Evolutionary conservation across 2,113 vertebrate species (phyloP), one percentile per base, ranked within the genome.

Genomic region (Girardinichthys multiradiatus): DNA sequence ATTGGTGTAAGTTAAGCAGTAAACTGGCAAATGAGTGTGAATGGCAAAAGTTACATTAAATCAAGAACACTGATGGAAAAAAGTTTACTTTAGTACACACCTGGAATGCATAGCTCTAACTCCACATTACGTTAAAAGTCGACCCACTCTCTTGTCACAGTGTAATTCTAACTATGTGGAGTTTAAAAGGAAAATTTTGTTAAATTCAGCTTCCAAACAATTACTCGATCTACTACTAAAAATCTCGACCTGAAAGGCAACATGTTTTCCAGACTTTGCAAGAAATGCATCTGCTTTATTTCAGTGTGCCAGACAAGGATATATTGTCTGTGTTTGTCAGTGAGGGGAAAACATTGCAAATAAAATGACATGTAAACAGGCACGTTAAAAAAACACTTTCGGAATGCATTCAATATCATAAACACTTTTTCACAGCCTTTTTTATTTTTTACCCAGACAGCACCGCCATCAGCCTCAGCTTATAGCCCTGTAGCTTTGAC

Each of bases 341-440:
- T n/a, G 24, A 10, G 48, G 24, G 48, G 21, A 54, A 54, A 54
- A 54, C 48, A 54, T 3, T n/a, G 24, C 48, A n/a, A 8, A 54
- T 54, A 54, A 54, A 17, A 66, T 68, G 72, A 85, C 45, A 75
- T 60, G 45, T 71, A 70, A 70, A 76, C 66, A 77, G 58, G 42
- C n/a, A 14, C 67, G 68, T 65, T 68, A 42, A 84, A 84, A 84
- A 76, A 86, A 76, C 73, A 81, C 42, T 17, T 45, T 70, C 80
- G 73, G 31, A 72, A 84, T 70, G 72, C 79, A 71, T 80, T 81
- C 59, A 74, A 64, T 42, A 85, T 82, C 82, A 78, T 80, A 80
- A 63, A 71, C 62, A 66, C 76, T 64, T 72, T 82, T 88, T 88
- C 72, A 90, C 57, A 64, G 31, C 31, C 68, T 73, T 80, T 72